Conservation (phyloP, 1,140 invertebrate genomes). For the Lamellibrachia luymesi region DNA sequence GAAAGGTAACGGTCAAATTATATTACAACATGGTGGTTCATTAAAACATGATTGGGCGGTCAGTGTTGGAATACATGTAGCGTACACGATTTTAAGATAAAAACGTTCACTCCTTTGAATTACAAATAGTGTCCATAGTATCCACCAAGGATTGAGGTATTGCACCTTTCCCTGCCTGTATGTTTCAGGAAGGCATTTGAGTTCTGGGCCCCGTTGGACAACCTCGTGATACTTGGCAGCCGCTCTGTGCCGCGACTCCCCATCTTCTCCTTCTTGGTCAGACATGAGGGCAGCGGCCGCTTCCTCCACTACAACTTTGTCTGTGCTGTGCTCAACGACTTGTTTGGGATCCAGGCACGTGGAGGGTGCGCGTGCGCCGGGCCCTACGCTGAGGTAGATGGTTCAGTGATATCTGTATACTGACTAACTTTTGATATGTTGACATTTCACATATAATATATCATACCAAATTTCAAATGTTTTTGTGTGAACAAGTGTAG, state of each 20-base stretch:
- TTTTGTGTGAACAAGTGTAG: no score
- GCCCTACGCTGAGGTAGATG: conserved; percentile 67
- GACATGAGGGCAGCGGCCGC: conserved; percentile 65
- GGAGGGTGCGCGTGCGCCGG: conserved; percentile 83
- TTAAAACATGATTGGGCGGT: no score
- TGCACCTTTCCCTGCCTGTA: no score
- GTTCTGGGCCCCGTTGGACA: conserved; percentile 58
- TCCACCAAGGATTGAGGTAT: neutral
- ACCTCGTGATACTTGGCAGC: conserved; percentile 78
- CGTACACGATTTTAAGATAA: no score
- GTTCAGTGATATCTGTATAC: neutral
- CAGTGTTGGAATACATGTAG: no score
- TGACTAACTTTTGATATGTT: neutral
- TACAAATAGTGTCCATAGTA: neutral
- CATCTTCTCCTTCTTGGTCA: conserved; percentile 83
- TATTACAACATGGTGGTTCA: no score
- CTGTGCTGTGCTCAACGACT: conserved; percentile 81
- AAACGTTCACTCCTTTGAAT: no score
- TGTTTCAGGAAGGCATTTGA: conserved; percentile 13
- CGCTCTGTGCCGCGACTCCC: conserved; percentile 68
- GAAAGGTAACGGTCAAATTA: no score
- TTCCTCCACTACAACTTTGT: conserved; percentile 91
- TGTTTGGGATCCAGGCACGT: conserved; percentile 87
- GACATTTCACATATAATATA: neutral
- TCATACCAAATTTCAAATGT: neutral